Evolutionary conservation across 2,113 vertebrate genomes (phyloP).

Genomic region (Odobenus rosmarus): DNA sequence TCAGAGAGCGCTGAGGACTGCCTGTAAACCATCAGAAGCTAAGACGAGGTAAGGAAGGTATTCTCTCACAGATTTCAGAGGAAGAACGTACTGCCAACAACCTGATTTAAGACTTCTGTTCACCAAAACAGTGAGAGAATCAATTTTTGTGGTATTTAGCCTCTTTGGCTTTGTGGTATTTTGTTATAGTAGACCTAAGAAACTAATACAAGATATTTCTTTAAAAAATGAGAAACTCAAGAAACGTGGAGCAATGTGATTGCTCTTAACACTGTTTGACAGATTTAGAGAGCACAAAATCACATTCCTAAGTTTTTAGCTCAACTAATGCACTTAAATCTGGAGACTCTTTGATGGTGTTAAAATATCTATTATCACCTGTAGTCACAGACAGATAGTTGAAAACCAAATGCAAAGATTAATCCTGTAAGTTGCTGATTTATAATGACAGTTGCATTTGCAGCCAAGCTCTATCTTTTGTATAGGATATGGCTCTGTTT

Average conservation of each 20-base stretch:
- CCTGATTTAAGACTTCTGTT: neutral
- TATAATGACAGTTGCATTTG: constrained; percentile 33
- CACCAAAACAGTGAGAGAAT: neutral
- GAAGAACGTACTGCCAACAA: fast-evolving
- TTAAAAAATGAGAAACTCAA: neutral
- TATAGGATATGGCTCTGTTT: neutral
- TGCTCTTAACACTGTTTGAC: neutral
- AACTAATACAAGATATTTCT: neutral
- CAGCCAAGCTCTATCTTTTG: neutral
- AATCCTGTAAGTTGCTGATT: neutral
- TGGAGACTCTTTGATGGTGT: neutral
- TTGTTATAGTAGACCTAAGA: neutral
- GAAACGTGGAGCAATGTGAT: neutral
- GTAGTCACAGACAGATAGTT: neutral
- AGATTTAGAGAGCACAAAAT: neutral
- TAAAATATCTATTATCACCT: constrained; percentile 50
- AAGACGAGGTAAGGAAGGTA: neutral
- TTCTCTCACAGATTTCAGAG: neutral
- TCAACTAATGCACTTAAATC: neutral
- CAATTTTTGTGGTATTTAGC: neutral
- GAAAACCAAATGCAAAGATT: neutral
- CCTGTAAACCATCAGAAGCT: neutral
- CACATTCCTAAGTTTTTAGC: constrained; percentile 31
- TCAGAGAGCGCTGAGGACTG: neutral
- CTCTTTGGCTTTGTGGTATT: neutral